These are phyloP conservation scores for Xerus inauris DNA, from an alignment of 2,113 vertebrate species.

Conservation along the genomic window DNA sequence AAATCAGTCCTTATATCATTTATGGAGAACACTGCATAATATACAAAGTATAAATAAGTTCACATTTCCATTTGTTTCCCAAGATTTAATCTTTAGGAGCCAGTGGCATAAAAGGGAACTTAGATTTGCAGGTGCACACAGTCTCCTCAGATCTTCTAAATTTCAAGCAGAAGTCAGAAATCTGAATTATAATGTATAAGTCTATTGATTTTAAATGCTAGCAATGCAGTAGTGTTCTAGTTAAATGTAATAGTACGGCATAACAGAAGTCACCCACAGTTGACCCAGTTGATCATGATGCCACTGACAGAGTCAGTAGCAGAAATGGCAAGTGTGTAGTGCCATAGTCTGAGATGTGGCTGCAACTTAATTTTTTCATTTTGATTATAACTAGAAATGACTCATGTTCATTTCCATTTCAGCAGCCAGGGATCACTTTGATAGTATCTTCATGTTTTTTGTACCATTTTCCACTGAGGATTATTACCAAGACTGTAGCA, in stretches of 20 bases:
- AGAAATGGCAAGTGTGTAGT: too few relatives aligned
- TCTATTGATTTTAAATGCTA: too few relatives aligned
- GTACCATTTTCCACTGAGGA: constrained; percentile 65
- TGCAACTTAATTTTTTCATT: constrained; percentile 50
- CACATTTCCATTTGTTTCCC: background rate
- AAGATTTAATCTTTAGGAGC: background rate
- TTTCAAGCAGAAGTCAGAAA: too few relatives aligned
- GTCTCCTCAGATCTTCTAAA: too few relatives aligned
- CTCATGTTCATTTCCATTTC: constrained; percentile 73
- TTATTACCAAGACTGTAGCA: constrained; percentile 65
- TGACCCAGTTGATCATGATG: too few relatives aligned
- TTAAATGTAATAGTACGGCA: too few relatives aligned
- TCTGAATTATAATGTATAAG: too few relatives aligned
- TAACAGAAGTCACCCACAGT: too few relatives aligned
- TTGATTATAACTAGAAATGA: constrained; percentile 69
- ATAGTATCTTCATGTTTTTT: constrained; percentile 43
- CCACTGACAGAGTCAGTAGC: too few relatives aligned
- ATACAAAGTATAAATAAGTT: background rate
- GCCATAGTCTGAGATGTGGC: constrained; percentile 21
- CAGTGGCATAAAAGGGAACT: background rate
- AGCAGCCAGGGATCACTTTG: constrained; percentile 44
- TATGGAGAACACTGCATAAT: background rate
- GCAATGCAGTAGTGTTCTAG: too few relatives aligned
- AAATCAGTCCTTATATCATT: background rate
- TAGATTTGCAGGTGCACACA: too few relatives aligned